Conservation (phyloP, 1,140 invertebrate species). For the Linepithema humile region DNA sequence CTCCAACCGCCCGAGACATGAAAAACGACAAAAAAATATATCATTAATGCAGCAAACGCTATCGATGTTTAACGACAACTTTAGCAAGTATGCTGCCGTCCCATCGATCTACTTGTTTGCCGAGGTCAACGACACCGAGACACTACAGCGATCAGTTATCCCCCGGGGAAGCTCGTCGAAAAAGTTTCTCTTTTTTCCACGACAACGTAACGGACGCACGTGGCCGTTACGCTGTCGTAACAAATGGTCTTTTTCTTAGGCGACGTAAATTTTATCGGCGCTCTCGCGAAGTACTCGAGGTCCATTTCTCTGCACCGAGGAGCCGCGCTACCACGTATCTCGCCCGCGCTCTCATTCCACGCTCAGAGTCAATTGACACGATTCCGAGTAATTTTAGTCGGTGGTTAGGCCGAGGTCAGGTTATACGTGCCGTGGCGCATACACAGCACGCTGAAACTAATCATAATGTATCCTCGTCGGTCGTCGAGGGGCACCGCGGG, state of each 20-base stretch:
- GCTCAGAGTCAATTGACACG: conserved; percentile 67
- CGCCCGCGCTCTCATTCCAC: conserved; percentile 27
- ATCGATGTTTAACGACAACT: conserved; percentile 55
- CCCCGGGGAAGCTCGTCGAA: conserved; percentile 44
- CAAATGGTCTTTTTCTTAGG: conserved; percentile 54
- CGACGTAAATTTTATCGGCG: conserved; percentile 50
- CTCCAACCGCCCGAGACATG: neutral
- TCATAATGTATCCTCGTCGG: conserved; percentile 72
- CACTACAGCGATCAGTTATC: conserved; percentile 56
- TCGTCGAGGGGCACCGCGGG: conserved; percentile 32
- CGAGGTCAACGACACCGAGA: conserved; percentile 49
- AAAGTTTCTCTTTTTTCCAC: conserved; percentile 53
- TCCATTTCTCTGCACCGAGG: neutral
- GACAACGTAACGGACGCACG: conserved; percentile 36
- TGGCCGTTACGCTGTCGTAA: conserved; percentile 47
- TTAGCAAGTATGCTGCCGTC: conserved; percentile 46
- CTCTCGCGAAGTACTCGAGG: neutral
- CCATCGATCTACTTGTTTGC: conserved; percentile 57
- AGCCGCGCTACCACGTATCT: neutral
- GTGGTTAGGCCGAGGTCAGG: conserved; percentile 65
- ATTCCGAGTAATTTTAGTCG: conserved; percentile 71
- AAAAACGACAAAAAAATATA: conserved; percentile 1
- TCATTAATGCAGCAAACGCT: conserved; percentile 50
- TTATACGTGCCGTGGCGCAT: conserved; percentile 66
- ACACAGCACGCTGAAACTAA: conserved; percentile 68